These are phyloP conservation scores for Phragmatobia fuliginosa DNA, from an alignment of 2,888 invertebrate species.

Conservation along the genomic window DNA sequence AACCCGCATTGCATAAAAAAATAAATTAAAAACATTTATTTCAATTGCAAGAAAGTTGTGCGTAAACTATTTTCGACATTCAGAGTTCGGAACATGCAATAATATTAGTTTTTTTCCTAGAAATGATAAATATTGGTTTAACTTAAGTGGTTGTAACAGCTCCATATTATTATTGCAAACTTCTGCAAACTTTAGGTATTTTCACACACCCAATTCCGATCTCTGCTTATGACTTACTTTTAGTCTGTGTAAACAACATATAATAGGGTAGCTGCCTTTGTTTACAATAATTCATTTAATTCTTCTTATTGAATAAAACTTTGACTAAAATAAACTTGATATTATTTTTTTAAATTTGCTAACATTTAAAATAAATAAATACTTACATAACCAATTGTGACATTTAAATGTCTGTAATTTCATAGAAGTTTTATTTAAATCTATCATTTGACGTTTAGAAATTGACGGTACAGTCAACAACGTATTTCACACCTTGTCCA, in stretches of 20 bases:
- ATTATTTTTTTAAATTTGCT: not conserved
- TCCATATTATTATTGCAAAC: too few relatives aligned
- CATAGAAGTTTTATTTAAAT: not conserved
- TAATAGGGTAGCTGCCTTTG: not conserved
- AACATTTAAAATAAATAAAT: not conserved
- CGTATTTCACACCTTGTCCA: constrained; percentile 19
- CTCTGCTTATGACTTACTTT: not conserved
- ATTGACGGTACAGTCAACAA: not conserved
- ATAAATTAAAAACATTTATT: too few relatives aligned
- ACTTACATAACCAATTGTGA: not conserved
- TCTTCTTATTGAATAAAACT: not conserved
- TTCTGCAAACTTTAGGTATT: too few relatives aligned
- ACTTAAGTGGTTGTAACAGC: too few relatives aligned
- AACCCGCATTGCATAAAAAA: too few relatives aligned
- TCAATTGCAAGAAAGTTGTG: too few relatives aligned
- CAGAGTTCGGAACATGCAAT: too few relatives aligned
- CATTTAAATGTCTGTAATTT: not conserved
- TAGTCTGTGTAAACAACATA: not conserved
- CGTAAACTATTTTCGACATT: too few relatives aligned
- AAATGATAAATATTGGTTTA: too few relatives aligned
- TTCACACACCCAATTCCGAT: too few relatives aligned
- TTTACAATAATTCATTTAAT: not conserved
- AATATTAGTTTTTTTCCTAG: too few relatives aligned
- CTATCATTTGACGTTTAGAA: not conserved
- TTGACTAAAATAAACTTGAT: not conserved